phyloP scores from a whole-genome alignment of 2,797 vertebrate genomes.

The Takifugu ocellatus region DNA sequence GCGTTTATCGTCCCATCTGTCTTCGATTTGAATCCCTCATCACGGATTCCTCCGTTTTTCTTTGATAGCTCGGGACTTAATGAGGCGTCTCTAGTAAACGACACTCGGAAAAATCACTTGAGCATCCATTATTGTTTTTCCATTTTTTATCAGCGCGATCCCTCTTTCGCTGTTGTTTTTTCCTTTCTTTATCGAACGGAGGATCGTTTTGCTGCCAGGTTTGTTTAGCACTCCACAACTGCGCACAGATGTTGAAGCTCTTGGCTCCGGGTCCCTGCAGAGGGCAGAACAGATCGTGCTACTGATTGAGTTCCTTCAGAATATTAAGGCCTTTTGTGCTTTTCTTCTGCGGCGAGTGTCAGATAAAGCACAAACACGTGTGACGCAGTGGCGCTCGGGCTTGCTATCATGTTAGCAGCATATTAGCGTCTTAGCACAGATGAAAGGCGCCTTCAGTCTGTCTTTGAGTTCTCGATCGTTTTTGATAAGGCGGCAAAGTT shows the following conservation, averaged over 20 bases:
- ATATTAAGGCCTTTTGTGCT: constrained; percentile 8
- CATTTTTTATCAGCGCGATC: constrained; percentile 59
- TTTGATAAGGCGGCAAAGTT: constrained; percentile 26
- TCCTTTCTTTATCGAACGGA: constrained; percentile 66
- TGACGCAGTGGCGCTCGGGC: neutral
- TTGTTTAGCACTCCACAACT: constrained; percentile 57
- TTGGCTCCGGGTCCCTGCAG: constrained; percentile 23
- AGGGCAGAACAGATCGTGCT: constrained; percentile 27
- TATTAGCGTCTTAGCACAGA: constrained; percentile 8
- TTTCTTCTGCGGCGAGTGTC: constrained; percentile 3
- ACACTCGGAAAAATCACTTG: constrained; percentile 55
- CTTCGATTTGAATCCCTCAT: constrained; percentile 57
- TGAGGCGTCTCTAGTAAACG: constrained; percentile 61
- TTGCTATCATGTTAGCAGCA: neutral
- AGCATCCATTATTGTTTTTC: constrained; percentile 60
- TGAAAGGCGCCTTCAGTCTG: constrained; percentile 12
- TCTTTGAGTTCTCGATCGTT: constrained; percentile 14
- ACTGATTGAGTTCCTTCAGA: constrained; percentile 12
- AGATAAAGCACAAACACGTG: no score
- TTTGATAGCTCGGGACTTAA: constrained; percentile 62
- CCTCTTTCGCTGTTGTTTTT: constrained; percentile 53
- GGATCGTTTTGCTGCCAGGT: constrained; percentile 48
- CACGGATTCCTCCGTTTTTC: constrained; percentile 58
- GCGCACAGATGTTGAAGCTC: constrained; percentile 53
- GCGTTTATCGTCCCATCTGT: constrained; percentile 52